Base-by-base conservation (phyloP, 2,888 invertebrate genomes). In the Blastobasis lacticolella region DNA sequence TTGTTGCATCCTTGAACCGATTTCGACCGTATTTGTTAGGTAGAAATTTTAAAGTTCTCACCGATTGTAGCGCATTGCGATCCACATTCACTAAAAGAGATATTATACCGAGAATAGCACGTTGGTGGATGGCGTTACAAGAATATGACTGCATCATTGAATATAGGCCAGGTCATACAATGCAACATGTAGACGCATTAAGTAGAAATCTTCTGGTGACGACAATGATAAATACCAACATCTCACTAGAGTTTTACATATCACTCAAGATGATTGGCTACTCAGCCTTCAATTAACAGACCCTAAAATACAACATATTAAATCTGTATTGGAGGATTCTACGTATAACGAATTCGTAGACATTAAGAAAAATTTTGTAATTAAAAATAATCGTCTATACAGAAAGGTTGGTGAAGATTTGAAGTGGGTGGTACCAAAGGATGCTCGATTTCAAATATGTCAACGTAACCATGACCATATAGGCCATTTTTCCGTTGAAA, bases 21-120 rank as follows among this genome's bases (percentile, higher is more conserved):
- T 52, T 52, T 41, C 41, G 49, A 2, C 38, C 43, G 7, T 52
- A 52, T 10, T 36, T 52, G 4, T 43, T 49, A 8, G 52, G 49
- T 5, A 10, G 45, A 3, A 38, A 47, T 7, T 52, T 52, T n/a
- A 52, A 49, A 36, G 52, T 52, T 5, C 8, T 48, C 3, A 52
- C 52, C 5, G 52, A 52, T 36, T 52, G 52, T 10, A 46, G 38
- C 10, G 52, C 52, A 0, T 41, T 44, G n/a, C 44, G 44, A 6
- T n/a, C n/a, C 10, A 44, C 44, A 10, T 10, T 44, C 10, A 10
- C 44, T 44, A 9, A 44, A 44, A 8, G 44, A n/a, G 44, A 44
- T 10, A 8, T 44, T 10, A n/a, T 44, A 9, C 44, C 44, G 3
- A 7, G 45, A 38, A 45, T 49, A 5, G 49, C 49, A 5, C 38